These are phyloP conservation scores for Garra rufa DNA, from an alignment of 2,113 vertebrate species.

Conservation along the genomic window DNA sequence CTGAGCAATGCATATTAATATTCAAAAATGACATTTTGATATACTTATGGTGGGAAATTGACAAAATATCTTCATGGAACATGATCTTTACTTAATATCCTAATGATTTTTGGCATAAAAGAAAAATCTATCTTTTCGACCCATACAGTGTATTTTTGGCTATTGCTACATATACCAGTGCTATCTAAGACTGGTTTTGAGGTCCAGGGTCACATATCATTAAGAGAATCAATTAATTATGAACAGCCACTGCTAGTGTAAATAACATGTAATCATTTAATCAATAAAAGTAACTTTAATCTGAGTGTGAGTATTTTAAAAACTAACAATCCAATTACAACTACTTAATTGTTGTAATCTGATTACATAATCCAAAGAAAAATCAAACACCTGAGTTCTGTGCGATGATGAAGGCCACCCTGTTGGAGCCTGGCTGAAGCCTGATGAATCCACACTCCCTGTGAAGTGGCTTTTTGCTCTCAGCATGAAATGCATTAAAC, in stretches of 20 bases:
- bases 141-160: too few species aligned
- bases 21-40: too few species aligned
- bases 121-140: too few species aligned
- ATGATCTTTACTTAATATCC: too few species aligned
- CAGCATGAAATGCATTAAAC: slow-evolving; percentile 89
- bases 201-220: too few species aligned
- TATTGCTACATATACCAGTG: too few species aligned
- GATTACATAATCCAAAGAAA: not conserved
- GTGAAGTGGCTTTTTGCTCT: slow-evolving; percentile 91
- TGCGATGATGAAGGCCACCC: slow-evolving; percentile 92
- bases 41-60: too few species aligned
- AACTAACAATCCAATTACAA: not conserved
- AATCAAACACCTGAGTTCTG: slow-evolving; percentile 88
- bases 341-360: not conserved
- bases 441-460: slow-evolving; percentile 93
- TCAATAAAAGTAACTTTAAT: not conserved
- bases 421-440: slow-evolving; percentile 88
- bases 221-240: not conserved
- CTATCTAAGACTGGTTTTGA: too few species aligned
- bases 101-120: too few species aligned
- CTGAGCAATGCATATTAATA: too few species aligned
- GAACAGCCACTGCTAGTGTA: not conserved
- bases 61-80: too few species aligned
- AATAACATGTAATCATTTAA: not conserved
- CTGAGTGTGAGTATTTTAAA: not conserved